phyloP scores from a whole-genome alignment of 2,888 invertebrate genomes.

The Brenthis ino region DNA sequence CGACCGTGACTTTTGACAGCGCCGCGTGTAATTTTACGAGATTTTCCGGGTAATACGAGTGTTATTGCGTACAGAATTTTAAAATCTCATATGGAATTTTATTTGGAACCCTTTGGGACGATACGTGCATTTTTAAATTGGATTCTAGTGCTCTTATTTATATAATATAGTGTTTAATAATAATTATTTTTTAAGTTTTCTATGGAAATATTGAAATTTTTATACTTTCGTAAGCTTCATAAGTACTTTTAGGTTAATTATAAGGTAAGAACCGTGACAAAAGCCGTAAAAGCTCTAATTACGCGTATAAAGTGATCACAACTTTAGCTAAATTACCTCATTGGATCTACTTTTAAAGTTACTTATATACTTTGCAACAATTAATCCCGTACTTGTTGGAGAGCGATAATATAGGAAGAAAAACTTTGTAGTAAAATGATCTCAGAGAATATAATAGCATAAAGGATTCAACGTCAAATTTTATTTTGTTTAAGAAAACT shows the following conservation, averaged over 20 bases:
- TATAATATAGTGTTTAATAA: background rate
- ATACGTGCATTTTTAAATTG: conserved; percentile 18
- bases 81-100: conserved; percentile 10
- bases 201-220: background rate
- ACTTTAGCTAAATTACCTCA: conserved; percentile 19
- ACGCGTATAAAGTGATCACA: conserved; percentile 10
- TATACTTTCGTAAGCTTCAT: background rate
- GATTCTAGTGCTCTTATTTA: background rate
- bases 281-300: conserved; percentile 11
- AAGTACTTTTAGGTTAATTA: background rate
- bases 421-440: conserved; percentile 2
- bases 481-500: too few relatives aligned
- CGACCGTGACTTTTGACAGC: conserved; percentile 30
- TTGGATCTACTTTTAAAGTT: conserved; percentile 7
- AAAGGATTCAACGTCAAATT: too few relatives aligned
- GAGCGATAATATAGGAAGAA: background rate
- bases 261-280: conserved; percentile 1
- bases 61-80: conserved; percentile 21
- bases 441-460: too few relatives aligned
- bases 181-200: conserved; percentile 1
- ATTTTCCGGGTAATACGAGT: conserved; percentile 24
- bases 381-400: conserved; percentile 13
- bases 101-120: conserved; percentile 9
- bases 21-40: conserved; percentile 29
- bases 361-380: conserved; percentile 10